These are phyloP conservation scores for Tuberolachnus salignus DNA, from an alignment of 2,888 invertebrate species.

Conservation along the genomic window DNA sequence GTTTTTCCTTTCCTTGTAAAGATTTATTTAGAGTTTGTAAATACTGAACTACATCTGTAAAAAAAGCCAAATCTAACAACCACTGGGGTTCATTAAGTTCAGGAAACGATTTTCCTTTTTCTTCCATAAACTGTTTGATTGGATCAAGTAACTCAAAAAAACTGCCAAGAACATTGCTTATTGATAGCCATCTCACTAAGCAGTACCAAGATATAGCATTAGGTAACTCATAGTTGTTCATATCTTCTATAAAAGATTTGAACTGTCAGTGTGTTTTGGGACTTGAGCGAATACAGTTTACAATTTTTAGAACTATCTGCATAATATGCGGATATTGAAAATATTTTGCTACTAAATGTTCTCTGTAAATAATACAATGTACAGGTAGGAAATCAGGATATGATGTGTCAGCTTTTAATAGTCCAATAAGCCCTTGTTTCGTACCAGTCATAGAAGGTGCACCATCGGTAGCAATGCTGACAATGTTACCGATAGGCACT, in stretches of 20 bases:
- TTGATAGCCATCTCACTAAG: slow-evolving; percentile 20
- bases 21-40: slow-evolving; percentile 26
- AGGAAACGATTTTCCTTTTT: slow-evolving; percentile 15
- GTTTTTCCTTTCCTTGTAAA: slow-evolving; percentile 9
- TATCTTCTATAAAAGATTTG: slow-evolving; percentile 13
- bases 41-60: slow-evolving; percentile 23
- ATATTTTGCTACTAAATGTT: slow-evolving; percentile 6
- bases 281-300: neutral
- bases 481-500: neutral
- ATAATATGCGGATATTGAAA: slow-evolving; percentile 5
- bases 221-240: slow-evolving; percentile 9
- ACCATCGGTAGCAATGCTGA: slow-evolving; percentile 24
- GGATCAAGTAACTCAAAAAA: slow-evolving; percentile 19
- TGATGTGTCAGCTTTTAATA: slow-evolving; percentile 10
- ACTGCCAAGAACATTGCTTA: slow-evolving; percentile 21
- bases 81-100: slow-evolving; percentile 15
- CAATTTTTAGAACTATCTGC: slow-evolving; percentile 1
- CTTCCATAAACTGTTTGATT: slow-evolving; percentile 17
- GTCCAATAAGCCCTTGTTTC: slow-evolving; percentile 7
- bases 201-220: slow-evolving; percentile 13
- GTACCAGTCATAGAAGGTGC: slow-evolving; percentile 15
- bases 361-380: slow-evolving; percentile 10
- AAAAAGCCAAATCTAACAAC: slow-evolving; percentile 27
- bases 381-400: slow-evolving; percentile 1
- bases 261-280: slow-evolving; percentile 1